These are phyloP conservation scores for Yponomeuta malinellus DNA, from an alignment of 2,888 invertebrate genomes.

Conservation along the genomic window DNA sequence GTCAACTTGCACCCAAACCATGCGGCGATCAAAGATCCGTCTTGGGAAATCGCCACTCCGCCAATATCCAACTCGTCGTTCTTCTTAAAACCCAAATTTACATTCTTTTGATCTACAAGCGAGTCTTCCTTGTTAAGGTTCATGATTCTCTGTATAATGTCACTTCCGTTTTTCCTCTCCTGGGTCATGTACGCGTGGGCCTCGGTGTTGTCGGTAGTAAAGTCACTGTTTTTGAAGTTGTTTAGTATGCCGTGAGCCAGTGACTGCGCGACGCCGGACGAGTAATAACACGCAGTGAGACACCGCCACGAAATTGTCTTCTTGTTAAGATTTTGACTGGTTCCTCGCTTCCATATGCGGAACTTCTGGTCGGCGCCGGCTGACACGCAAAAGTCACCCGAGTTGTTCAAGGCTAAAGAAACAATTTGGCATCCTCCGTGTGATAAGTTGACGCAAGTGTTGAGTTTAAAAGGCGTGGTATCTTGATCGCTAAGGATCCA, in stretches of 20 bases:
- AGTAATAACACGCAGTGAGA: constrained; percentile 64
- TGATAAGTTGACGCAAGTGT: constrained; percentile 61
- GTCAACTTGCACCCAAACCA: constrained; percentile 69
- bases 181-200: constrained; percentile 41
- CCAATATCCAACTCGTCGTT: constrained; percentile 53
- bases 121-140: constrained; percentile 51
- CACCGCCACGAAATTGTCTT: constrained; percentile 44
- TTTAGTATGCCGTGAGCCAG: constrained; percentile 50
- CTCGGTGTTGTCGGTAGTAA: constrained; percentile 21
- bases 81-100: constrained; percentile 29
- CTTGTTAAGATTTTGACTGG: constrained; percentile 17
- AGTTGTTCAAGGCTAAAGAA: constrained; percentile 48
- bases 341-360: constrained; percentile 56
- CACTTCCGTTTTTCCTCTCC: constrained; percentile 26
- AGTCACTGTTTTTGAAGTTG: constrained; percentile 42
- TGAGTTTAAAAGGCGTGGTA: constrained; percentile 46
- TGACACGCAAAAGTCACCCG: constrained; percentile 59
- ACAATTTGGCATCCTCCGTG: constrained; percentile 62
- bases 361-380: constrained; percentile 64
- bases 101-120: constrained; percentile 26
- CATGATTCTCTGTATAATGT: constrained; percentile 46
- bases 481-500: constrained; percentile 41
- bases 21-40: constrained; percentile 68
- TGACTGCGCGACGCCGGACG: constrained; percentile 53
- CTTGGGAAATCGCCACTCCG: constrained; percentile 62